Evolutionary conservation across 2,113 vertebrate genomes (phyloP).

Genomic region (Engystomops pustulosus): DNA sequence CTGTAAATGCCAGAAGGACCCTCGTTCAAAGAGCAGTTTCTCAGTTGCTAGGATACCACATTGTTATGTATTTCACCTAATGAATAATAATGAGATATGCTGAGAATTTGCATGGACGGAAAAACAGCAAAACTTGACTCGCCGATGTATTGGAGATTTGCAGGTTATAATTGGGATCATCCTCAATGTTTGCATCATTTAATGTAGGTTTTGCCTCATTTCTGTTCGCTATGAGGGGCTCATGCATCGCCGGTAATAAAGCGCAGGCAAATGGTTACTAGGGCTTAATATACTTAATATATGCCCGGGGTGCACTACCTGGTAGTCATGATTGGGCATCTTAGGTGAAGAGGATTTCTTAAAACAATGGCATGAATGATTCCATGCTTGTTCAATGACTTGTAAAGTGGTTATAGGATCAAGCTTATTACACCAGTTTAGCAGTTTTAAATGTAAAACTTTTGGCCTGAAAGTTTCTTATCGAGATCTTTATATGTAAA

Average conservation of each 20-base stretch:
- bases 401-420: too few species aligned
- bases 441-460: too few species aligned
- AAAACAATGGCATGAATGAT: too few species aligned
- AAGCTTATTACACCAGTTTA: too few species aligned
- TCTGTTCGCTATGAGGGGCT: background rate
- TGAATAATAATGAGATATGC: slow-evolving; percentile 63
- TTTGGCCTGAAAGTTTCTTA: too few species aligned
- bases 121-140: slow-evolving; percentile 2
- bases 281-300: too few species aligned
- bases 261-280: too few species aligned
- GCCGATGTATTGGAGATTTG: background rate
- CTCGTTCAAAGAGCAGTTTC: background rate
- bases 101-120: slow-evolving; percentile 27
- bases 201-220: background rate
- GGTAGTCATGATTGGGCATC: too few species aligned
- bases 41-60: slow-evolving; percentile 62
- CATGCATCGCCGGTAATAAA: background rate
- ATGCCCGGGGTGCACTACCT: too few species aligned
- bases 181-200: background rate
- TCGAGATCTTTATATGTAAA: too few species aligned
- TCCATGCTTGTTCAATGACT: too few species aligned
- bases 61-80: slow-evolving; percentile 60
- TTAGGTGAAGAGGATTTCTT: too few species aligned
- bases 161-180: background rate
- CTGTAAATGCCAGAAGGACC: slow-evolving; percentile 60